Evolutionary conservation across 2,113 vertebrate genomes (phyloP).

Genomic region (Hyperopisus bebe): DNA sequence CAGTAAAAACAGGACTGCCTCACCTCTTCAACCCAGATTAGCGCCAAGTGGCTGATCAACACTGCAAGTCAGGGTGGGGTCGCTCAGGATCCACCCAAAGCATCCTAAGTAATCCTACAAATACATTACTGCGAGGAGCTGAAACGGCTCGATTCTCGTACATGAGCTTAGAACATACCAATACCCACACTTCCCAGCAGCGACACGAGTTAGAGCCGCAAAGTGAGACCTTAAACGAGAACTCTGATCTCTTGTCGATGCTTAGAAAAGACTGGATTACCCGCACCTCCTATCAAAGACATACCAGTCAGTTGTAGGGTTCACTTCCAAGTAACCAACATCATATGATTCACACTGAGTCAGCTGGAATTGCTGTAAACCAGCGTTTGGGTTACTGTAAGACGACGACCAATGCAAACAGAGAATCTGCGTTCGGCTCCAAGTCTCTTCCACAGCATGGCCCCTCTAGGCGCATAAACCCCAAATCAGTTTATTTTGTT

Average conservation of each 20-base stretch:
- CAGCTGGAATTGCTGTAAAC: not conserved
- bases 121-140: not conserved
- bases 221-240: not conserved
- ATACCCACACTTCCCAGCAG: not conserved
- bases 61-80: not conserved
- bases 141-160: not conserved
- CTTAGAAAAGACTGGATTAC: not conserved
- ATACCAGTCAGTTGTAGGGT: not conserved
- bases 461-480: not conserved
- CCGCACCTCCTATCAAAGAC: not conserved
- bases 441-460: not conserved
- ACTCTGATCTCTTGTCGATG: not conserved
- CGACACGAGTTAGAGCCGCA: not conserved
- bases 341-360: slow-evolving; percentile 14
- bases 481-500: slow-evolving; percentile 13
- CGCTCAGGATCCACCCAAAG: not conserved
- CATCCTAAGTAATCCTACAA: not conserved
- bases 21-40: not conserved
- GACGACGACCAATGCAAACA: not conserved
- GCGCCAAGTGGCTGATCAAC: not conserved
- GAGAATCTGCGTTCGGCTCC: not conserved
- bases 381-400: slow-evolving; percentile 3
- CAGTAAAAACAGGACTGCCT: not conserved
- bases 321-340: not conserved
- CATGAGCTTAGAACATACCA: not conserved